phyloP scores from a whole-genome alignment of 2,797 vertebrate genomes.

The Kryptopterus vitreolus region DNA sequence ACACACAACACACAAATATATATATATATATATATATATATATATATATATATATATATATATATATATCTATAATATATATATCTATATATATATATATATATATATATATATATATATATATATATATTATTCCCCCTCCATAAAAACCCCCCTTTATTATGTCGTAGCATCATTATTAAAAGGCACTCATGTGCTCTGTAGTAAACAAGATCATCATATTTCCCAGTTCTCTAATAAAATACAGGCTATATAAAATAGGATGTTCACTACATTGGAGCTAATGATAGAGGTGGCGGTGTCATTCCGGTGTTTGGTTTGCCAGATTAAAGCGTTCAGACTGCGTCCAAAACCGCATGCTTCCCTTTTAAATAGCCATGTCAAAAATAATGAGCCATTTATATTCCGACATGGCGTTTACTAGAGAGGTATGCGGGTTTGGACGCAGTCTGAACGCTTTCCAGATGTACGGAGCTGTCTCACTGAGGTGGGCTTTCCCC shows the following conservation, averaged over 20 bases:
- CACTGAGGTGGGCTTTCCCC: conserved; percentile 16
- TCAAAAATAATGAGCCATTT: conserved; percentile 24
- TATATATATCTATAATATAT: no score
- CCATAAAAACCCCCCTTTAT: no score
- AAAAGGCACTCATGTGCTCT: background rate
- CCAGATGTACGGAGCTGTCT: conserved; percentile 17
- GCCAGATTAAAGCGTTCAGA: background rate
- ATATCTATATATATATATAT: no score
- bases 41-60: no score
- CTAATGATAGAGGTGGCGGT: background rate
- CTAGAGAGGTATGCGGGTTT: conserved; percentile 19
- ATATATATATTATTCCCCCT: no score
- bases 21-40: no score
- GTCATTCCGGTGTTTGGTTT: background rate
- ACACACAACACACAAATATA: no score
- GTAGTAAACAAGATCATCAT: background rate
- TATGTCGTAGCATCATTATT: background rate
- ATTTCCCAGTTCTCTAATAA: background rate
- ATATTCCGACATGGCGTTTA: conserved; percentile 14
- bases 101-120: no score
- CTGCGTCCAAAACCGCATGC: conserved; percentile 10
- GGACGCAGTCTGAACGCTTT: conserved; percentile 20
- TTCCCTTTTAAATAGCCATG: background rate
- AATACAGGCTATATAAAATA: background rate
- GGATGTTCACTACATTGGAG: background rate